phyloP scores from a whole-genome alignment of 2,113 vertebrate genomes.

The Eira barbara region DNA sequence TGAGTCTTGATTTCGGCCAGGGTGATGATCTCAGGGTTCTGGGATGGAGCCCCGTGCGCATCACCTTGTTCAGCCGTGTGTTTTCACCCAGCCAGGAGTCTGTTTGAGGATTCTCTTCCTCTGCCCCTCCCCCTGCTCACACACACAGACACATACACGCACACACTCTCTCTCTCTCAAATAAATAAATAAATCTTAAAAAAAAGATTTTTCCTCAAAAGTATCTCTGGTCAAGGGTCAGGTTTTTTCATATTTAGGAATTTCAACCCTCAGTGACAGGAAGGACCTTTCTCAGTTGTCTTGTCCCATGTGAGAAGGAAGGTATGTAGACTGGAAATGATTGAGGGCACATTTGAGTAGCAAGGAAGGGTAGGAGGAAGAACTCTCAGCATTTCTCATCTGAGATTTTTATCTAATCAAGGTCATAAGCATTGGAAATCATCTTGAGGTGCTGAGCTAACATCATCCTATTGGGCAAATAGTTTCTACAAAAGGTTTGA shows the following conservation, averaged over 20 bases:
- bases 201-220: not conserved
- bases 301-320: not conserved
- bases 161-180: not conserved
- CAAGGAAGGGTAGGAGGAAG: not conserved
- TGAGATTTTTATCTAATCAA: not conserved
- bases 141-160: too few relatives aligned
- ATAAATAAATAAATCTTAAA: not conserved
- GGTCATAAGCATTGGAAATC: not conserved
- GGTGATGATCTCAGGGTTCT: not conserved
- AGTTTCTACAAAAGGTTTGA: not conserved
- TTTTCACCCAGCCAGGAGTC: not conserved
- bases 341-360: not conserved
- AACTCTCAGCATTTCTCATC: not conserved
- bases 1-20: not conserved
- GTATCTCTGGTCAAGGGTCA: not conserved
- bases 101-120: not conserved
- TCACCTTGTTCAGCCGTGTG: too few relatives aligned
- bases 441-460: not conserved
- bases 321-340: not conserved
- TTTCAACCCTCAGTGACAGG: not conserved
- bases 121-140: not conserved
- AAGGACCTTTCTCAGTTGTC: not conserved
- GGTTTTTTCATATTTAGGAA: not conserved
- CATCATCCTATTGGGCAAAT: not conserved
- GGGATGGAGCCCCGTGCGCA: not conserved